These are phyloP conservation scores for Miichthys miiuy DNA, from an alignment of 2,797 vertebrate species.

Conservation along the genomic window DNA sequence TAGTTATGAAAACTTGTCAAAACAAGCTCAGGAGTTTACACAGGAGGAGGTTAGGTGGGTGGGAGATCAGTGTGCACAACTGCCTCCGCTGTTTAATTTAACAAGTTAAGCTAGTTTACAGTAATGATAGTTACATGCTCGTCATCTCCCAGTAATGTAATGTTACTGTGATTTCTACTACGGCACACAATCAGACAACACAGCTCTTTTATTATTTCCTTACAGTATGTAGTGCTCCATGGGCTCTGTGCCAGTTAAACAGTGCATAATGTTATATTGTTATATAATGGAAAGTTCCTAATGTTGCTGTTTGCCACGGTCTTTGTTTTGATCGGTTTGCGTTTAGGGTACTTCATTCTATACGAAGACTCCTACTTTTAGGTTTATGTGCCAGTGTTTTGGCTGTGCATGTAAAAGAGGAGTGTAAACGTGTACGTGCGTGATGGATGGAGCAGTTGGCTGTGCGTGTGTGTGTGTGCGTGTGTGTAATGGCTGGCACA, in stretches of 20 bases:
- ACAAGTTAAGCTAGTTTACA: slow-evolving; percentile 12
- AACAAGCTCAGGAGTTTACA: background rate
- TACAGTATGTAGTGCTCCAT: background rate
- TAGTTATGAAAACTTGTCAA: background rate
- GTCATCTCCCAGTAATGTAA: slow-evolving; percentile 16
- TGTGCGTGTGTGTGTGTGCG: slow-evolving; percentile 42
- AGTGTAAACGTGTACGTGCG: slow-evolving; percentile 54
- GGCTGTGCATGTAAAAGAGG: slow-evolving; percentile 18
- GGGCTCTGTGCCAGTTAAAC: slow-evolving; percentile 9
- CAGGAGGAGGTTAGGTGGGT: background rate
- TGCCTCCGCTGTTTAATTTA: slow-evolving; percentile 11
- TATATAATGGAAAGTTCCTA: background rate
- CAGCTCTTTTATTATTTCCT: background rate
- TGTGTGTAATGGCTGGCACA: slow-evolving; percentile 62
- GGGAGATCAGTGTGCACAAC: slow-evolving; percentile 2
- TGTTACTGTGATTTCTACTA: background rate
- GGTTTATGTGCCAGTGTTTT: slow-evolving; percentile 56
- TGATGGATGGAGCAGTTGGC: slow-evolving; percentile 56
- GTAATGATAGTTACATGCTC: slow-evolving; percentile 30
- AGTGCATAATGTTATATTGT: background rate
- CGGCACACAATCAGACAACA: background rate
- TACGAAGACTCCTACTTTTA: slow-evolving; percentile 20
- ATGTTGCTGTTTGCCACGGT: slow-evolving; percentile 10
- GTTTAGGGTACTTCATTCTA: background rate
- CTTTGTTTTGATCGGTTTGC: background rate